Evolutionary conservation across 1,140 invertebrate species (phyloP).

Genomic region (Musca vetustissima): DNA sequence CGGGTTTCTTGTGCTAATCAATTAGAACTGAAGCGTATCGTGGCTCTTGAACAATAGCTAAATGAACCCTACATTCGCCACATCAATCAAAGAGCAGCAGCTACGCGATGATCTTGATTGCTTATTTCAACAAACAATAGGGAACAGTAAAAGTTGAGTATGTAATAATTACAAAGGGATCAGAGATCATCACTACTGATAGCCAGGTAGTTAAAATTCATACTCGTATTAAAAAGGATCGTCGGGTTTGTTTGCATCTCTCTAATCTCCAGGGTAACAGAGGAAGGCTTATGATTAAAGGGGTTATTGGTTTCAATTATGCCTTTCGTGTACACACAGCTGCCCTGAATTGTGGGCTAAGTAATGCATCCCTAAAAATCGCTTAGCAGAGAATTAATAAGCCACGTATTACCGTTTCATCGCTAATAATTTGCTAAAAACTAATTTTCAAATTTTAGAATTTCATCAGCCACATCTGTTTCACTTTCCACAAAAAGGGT

Average conservation of each 20-base stretch:
- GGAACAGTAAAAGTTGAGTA: conserved; percentile 4
- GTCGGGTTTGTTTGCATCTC: background rate
- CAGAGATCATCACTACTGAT: background rate
- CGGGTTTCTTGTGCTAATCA: background rate
- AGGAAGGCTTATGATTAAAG: background rate
- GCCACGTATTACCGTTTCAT: background rate
- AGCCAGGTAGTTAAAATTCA: conserved; percentile 9
- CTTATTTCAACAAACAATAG: conserved; percentile 1
- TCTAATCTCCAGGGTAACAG: background rate
- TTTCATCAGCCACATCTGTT: no score
- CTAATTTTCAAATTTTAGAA: background rate
- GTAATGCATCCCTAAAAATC: background rate
- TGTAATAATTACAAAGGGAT: background rate
- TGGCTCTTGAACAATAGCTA: background rate
- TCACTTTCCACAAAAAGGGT: no score
- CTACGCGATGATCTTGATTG: background rate
- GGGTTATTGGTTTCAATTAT: background rate
- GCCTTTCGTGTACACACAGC: background rate
- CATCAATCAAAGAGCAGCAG: background rate
- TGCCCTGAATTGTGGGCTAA: background rate
- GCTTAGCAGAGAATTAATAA: conserved; percentile 12
- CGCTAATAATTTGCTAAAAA: conserved; percentile 8
- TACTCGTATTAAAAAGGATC: background rate
- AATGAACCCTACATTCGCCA: conserved; percentile 8
- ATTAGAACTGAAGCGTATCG: background rate